Base-by-base conservation (phyloP, 1,140 invertebrate species). In the Aphaenogaster ashmeadi region DNA sequence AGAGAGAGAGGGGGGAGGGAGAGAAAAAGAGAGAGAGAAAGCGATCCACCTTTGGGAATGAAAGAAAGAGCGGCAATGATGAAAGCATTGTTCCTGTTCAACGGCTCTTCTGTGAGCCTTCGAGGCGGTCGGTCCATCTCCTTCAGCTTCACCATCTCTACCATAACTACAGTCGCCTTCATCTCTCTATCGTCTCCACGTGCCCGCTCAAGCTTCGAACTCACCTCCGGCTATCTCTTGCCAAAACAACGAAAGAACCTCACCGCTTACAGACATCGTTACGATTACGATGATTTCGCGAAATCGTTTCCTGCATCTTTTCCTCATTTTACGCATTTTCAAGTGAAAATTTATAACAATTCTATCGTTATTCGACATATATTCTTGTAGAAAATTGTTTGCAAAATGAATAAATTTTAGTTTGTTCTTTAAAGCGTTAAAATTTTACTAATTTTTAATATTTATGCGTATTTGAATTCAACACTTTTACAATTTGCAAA, bases 31-130 rank as follows among this genome's bases (percentile, higher is more conserved):
- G 71, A 71, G 33, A 85, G 87, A 86, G 66, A 71, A 83, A 81
- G 62, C 71, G 90, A 66, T 84, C 67, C 80, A 89, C 86, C 86
- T 90, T 87, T 87, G 78, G 78, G 89, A 91, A 93, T 91, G 90
- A 94, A 95, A 94, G 93, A 95, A 94, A 92, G 90, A 93, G 94
- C 94, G 95, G 94, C 94, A 95, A 95, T 94, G 95, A 95, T 95
- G 94, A 95, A 95, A 95, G 95, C 94, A 95, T 95, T 95, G 95
- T 95, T 92, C 94, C 92, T 90, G 90, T 92, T 93, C 91, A 93
- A 92, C 90, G 89, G 87, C 86, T 91, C 87, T 86, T 88, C 87
- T 88, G 87, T 88, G 88, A 90, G 88, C 86, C 87, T 90, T 79
- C 90, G 87, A 90, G 85, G 81, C 90, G 88, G 87, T 72, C 87